Conservation (phyloP, 2,888 invertebrate genomes). For the Muschampia plurimacula region DNA sequence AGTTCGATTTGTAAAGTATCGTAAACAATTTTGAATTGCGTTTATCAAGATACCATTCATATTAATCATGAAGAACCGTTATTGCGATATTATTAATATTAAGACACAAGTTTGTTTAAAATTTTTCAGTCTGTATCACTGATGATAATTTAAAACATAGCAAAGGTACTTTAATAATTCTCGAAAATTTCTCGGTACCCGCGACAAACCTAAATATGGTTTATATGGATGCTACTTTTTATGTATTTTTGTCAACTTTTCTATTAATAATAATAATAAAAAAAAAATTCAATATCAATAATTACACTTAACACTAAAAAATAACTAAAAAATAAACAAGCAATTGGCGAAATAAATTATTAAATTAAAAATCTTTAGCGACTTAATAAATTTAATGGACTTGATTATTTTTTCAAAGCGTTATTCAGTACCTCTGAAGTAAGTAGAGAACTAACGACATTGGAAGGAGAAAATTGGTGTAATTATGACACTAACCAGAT, state of each 20-base stretch:
- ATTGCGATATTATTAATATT: not conserved
- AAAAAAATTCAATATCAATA: too few relatives aligned
- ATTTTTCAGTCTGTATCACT: too few relatives aligned
- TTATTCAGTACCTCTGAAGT: not conserved
- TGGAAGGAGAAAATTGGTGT: constrained; percentile 36
- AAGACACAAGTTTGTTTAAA: not conserved
- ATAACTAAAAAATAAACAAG: not conserved
- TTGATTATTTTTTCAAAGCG: constrained; percentile 11
- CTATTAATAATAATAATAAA: too few relatives aligned
- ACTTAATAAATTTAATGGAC: not conserved
- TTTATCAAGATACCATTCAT: constrained; percentile 38
- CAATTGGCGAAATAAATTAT: not conserved
- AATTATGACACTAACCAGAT: constrained; percentile 51
- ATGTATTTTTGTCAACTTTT: too few relatives aligned
- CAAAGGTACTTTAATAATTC: too few relatives aligned
- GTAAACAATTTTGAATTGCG: constrained; percentile 62
- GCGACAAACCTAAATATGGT: too few relatives aligned
- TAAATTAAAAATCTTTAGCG: not conserved
- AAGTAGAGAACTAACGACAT: constrained; percentile 23
- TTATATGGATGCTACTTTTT: too few relatives aligned
- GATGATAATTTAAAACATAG: too few relatives aligned
- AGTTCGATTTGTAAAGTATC: constrained; percentile 43
- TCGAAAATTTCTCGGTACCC: too few relatives aligned
- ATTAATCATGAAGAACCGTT: constrained; percentile 20
- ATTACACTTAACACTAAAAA: too few relatives aligned